Evolutionary conservation across 2,113 vertebrate species (phyloP).

Genomic region (Acinonyx jubatus): DNA sequence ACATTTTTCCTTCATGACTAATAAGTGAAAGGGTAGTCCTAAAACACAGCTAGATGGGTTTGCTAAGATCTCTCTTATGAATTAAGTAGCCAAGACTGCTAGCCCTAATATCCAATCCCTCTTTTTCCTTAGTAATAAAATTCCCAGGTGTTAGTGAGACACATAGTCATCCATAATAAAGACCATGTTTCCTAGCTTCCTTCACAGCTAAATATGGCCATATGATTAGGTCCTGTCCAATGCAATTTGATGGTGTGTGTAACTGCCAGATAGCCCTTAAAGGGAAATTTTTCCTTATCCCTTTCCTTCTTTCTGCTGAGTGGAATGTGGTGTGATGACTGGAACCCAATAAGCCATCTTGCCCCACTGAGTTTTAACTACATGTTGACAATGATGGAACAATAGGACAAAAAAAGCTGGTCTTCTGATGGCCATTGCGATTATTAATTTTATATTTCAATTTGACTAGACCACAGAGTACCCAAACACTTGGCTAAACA

Average conservation of each 20-base stretch:
- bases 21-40: not conserved
- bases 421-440: not conserved
- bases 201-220: not conserved
- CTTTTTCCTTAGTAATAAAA: not conserved
- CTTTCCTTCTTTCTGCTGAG: not conserved
- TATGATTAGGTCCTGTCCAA: not conserved
- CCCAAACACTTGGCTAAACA: not conserved
- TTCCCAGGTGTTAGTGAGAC: not conserved
- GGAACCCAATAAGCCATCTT: not conserved
- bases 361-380: not conserved
- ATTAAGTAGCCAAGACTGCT: not conserved
- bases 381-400: not conserved
- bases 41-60: not conserved
- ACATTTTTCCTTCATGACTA: not conserved
- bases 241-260: not conserved
- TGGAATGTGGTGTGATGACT: not conserved
- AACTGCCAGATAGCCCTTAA: not conserved
- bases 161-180: not conserved
- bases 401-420: not conserved
- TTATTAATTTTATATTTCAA: not conserved
- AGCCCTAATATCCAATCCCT: not conserved
- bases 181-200: not conserved
- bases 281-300: not conserved
- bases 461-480: not conserved
- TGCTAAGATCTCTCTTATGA: not conserved